Base-by-base conservation (phyloP, 1,140 invertebrate species). In the Rhagoletis zephyria region DNA sequence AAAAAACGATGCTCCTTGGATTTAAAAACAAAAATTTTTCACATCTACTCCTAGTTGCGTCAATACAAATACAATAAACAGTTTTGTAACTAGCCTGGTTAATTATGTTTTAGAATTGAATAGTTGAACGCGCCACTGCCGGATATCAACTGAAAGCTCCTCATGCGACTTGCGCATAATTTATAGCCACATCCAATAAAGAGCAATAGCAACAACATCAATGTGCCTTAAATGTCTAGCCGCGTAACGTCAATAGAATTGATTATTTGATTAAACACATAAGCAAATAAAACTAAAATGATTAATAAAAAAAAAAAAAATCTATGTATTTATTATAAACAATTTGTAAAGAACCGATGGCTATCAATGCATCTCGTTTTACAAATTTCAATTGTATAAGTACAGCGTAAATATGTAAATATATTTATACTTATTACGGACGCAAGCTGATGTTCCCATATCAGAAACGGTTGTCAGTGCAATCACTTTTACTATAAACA, bases 161-260 rank as follows among this genome's bases (percentile, higher is more conserved):
- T 81, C 74, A 16, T 30, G 9, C 48, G 48, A 19, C 48, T 19
- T n/a, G 74, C 74, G 74, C 74, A 56, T 81, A 81, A 81, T 81
- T 81, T 81, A 81, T 81, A 81, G 48, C n/a, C 6, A 19, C 48
- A 81, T 81, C n/a, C 74, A 81, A 56, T 81, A 56, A 81, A 81
- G 56, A 48, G n/a, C 48, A 51, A 81, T 30, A 56, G n/a, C 48
- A 81, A 81, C 19, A 51, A 81, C 45, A 81, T 10, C 51, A 10
- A 56, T 81, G 9, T 51, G 74, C 74, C 74, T 19, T 51, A 81
- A 56, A 81, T 19, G 74, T 19, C 51, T 59, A 19, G 9, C 45
- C 9, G 48, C 74, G 48, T 81, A 81, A 81, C 74, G 74, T 81
- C 48, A 81, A 81, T 81, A 56, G 74, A 81, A 81, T 81, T 81